phyloP scores from a whole-genome alignment of 2,113 vertebrate genomes.

The Pterophyllum scalare region DNA sequence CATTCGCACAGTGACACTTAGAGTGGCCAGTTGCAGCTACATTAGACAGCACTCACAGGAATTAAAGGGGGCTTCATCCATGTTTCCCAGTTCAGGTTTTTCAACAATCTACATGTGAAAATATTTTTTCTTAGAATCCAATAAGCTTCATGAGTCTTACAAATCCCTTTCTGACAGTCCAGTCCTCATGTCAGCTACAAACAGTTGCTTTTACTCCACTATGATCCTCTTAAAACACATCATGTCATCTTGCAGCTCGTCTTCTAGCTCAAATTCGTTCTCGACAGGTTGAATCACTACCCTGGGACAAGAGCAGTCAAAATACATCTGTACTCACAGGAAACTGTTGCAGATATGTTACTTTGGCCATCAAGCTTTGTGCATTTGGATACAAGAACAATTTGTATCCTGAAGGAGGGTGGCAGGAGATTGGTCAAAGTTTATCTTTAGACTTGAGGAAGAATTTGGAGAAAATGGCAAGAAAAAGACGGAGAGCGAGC shows the following conservation, averaged over 20 bases:
- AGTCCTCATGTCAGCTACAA: fast-evolving
- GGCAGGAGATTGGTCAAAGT: slow-evolving; percentile 10
- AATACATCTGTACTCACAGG: neutral
- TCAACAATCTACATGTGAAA: neutral
- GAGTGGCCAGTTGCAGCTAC: neutral
- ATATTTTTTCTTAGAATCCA: neutral
- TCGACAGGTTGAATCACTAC: neutral
- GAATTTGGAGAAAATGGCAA: neutral
- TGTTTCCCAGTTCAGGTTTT: neutral
- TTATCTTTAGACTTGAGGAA: neutral
- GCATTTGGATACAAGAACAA: neutral
- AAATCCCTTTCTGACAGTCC: neutral
- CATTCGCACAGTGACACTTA: neutral
- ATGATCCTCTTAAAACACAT: neutral
- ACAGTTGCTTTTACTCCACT: neutral
- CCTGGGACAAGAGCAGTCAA: neutral
- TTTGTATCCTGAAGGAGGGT: neutral
- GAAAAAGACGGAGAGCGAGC: neutral
- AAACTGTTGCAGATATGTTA: neutral
- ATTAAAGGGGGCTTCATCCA: neutral
- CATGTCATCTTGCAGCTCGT: neutral
- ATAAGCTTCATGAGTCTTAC: neutral
- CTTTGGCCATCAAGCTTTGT: neutral
- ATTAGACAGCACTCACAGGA: neutral
- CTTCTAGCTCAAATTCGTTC: neutral